phyloP scores from a whole-genome alignment of 2,797 vertebrate genomes.

The Harpagifer antarcticus region DNA sequence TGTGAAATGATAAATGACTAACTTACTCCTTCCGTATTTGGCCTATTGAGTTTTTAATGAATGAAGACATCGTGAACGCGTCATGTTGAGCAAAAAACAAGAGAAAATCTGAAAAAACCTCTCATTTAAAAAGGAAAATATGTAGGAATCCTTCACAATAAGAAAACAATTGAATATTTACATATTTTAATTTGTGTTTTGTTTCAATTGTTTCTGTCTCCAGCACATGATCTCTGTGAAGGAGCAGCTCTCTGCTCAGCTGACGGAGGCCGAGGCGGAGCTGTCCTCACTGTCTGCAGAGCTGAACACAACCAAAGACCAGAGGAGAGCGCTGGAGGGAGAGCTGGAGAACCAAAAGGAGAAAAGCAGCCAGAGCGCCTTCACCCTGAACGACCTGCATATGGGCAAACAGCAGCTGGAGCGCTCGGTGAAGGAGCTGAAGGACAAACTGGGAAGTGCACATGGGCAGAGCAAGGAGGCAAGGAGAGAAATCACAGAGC shows the following conservation, averaged over 20 bases:
- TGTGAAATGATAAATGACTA: too few species aligned
- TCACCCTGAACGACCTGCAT: slow-evolving; percentile 89
- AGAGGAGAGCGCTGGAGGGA: slow-evolving; percentile 80
- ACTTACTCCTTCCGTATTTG: too few species aligned
- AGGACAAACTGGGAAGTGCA: slow-evolving; percentile 84
- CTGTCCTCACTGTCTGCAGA: slow-evolving; percentile 82
- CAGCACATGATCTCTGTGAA: slow-evolving; percentile 94
- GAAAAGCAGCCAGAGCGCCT: slow-evolving; percentile 88
- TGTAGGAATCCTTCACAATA: not conserved
- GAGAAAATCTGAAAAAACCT: too few species aligned
- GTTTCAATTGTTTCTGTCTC: slow-evolving; percentile 46
- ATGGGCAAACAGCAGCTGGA: slow-evolving; percentile 89
- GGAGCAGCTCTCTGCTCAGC: slow-evolving; percentile 90
- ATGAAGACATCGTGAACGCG: too few species aligned
- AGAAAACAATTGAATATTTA: not conserved
- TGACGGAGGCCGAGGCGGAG: slow-evolving; percentile 83
- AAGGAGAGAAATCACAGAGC: slow-evolving; percentile 81
- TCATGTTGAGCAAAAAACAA: too few species aligned
- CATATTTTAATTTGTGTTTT: not conserved
- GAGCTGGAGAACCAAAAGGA: slow-evolving; percentile 87
- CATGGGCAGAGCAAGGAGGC: slow-evolving; percentile 81
- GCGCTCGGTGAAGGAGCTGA: slow-evolving; percentile 84
- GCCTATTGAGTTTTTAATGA: too few species aligned
- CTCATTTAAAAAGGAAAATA: not conserved
- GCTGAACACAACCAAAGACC: slow-evolving; percentile 82